Base-by-base conservation (phyloP, 2,113 vertebrate species). In the Epinephelus fuscoguttatus region DNA sequence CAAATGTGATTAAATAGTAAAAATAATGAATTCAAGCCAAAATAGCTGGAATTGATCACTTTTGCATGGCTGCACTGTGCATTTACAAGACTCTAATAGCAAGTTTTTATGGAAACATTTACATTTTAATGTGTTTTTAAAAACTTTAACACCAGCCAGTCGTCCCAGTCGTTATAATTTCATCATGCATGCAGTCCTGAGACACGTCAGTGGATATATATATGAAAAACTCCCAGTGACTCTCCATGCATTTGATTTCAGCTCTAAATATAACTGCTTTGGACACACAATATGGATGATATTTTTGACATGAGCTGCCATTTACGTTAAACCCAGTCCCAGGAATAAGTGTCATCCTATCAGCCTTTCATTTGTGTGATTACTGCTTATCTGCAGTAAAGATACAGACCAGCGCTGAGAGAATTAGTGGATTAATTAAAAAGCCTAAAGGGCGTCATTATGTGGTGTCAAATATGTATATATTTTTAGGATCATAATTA, bases 401-500 rank as follows among this genome's bases (percentile, higher is more conserved):
- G 10, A 9, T 66, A 68, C 72, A 27, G 5, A 61, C 15, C 50
- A 80, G 15, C 49, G 45, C 33, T 0, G 33, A 45, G 30, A 53
- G 0, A 52, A 19, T n/a, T n/a, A 49, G 45, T 14, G 10, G 2
- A 45, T 42, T 49, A 1, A 42, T 66, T 61, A 15, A 49, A 15
- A 60, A 75, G 67, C 49, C 5, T 62, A 23, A 76, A 60, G 10
- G 12, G 23, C 78, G 56, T 30, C 63, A 80, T 53, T 81, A 57
- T 15, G 56, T 49, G 21, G 40, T 75, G 18, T 59, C 56, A 60
- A 12, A 1, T 63, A 25, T 84, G 60, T 12, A 1, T 63, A 25
- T 84, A 63, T 81, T 64, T 89, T 71, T 67, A 75, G 57, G 14
- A 61, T 59, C 17, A 53, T 27, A 79, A 86, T 68, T 69, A 53